phyloP scores from a whole-genome alignment of 2,888 invertebrate species.

The Apodemia duryi region DNA sequence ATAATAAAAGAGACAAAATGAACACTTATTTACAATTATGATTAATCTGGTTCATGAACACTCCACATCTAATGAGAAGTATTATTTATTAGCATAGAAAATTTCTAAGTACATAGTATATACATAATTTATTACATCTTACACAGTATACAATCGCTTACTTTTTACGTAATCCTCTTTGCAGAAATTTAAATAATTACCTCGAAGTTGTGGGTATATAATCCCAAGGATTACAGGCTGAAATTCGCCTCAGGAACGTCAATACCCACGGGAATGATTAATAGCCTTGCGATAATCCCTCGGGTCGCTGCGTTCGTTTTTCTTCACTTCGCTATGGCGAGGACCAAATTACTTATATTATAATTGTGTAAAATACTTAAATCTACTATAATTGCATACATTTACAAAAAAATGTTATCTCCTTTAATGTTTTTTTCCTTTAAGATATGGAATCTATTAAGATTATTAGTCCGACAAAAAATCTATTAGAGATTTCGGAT shows the following conservation, averaged over 20 bases:
- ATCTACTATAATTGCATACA: too few relatives aligned
- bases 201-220: slow-evolving; percentile 33
- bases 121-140: background rate
- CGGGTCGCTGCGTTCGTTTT: slow-evolving; percentile 43
- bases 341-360: slow-evolving; percentile 27
- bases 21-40: too few relatives aligned
- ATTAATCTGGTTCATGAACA: too few relatives aligned
- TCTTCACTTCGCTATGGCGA: slow-evolving; percentile 36
- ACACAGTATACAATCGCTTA: slow-evolving; percentile 12
- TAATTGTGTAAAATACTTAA: slow-evolving; percentile 9
- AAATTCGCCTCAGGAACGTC: slow-evolving; percentile 41
- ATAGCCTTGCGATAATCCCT: slow-evolving; percentile 55
- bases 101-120: too few relatives aligned
- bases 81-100: too few relatives aligned
- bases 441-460: too few relatives aligned
- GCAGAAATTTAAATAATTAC: slow-evolving; percentile 34
- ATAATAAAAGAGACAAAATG: too few relatives aligned
- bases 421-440: too few relatives aligned
- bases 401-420: too few relatives aligned
- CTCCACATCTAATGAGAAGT: too few relatives aligned
- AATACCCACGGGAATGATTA: slow-evolving; percentile 56
- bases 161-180: slow-evolving; percentile 11
- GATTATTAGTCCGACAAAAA: too few relatives aligned
- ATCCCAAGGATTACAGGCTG: slow-evolving; percentile 46
- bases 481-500: too few relatives aligned